Evolutionary conservation across 2,113 vertebrate species (phyloP).

Genomic region (Engystomops pustulosus): DNA sequence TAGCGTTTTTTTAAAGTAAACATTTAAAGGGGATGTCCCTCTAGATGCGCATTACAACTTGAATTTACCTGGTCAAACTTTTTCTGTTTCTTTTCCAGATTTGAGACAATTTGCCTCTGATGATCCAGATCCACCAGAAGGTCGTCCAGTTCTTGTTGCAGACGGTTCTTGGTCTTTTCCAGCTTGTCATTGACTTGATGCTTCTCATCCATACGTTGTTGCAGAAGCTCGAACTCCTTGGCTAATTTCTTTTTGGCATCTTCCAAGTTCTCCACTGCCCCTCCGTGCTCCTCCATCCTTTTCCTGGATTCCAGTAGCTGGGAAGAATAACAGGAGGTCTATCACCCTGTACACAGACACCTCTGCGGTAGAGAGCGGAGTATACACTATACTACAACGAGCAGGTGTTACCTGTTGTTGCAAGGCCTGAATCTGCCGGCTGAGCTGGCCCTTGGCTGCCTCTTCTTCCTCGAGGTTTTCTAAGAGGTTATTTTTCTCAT

Average conservation of each 20-base stretch:
- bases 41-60: too few species aligned
- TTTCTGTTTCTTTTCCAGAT: constrained; percentile 89
- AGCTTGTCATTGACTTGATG: constrained; percentile 77
- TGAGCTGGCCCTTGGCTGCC: constrained; percentile 73
- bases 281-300: constrained; percentile 84
- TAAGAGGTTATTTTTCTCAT: constrained; percentile 78
- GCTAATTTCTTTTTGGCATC: constrained; percentile 81
- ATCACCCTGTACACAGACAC: not conserved
- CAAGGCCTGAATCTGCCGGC: constrained; percentile 77
- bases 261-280: constrained; percentile 77
- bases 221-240: constrained; percentile 79
- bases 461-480: constrained; percentile 89
- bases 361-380: not conserved
- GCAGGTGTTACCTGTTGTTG: constrained; percentile 73
- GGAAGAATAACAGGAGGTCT: not conserved
- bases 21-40: too few species aligned
- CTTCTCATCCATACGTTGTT: constrained; percentile 77
- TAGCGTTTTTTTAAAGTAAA: too few species aligned
- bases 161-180: constrained; percentile 77
- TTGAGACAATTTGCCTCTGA: constrained; percentile 83
- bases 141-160: constrained; percentile 89
- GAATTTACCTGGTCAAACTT: constrained; percentile 89
- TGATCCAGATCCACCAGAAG: constrained; percentile 83
- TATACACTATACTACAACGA: not conserved
- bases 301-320: constrained; percentile 83